Evolutionary conservation across 2,888 invertebrate species (phyloP).

Genomic region (Pomacea canaliculata): DNA sequence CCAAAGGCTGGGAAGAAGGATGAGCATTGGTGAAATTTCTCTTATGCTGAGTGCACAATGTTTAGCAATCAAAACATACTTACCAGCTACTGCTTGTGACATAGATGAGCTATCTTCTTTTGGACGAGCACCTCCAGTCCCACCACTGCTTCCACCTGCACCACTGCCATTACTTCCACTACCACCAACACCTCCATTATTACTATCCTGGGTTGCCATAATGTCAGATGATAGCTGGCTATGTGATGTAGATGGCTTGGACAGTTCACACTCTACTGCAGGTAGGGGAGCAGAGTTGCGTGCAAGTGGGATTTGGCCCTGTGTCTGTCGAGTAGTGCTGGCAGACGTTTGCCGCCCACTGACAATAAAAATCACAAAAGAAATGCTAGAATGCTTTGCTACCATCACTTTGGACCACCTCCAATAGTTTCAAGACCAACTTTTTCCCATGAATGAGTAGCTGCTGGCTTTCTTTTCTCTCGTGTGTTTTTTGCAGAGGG

Average conservation of each 20-base stretch:
- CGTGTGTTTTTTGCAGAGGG: too few relatives aligned
- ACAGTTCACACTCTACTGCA: conserved; percentile 9
- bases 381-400: too few relatives aligned
- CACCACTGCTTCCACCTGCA: conserved; percentile 1
- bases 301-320: conserved; percentile 8
- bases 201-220: conserved; percentile 17
- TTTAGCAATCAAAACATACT: not conserved
- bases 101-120: conserved; percentile 16
- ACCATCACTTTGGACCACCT: too few relatives aligned
- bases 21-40: too few relatives aligned
- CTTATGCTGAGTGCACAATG: too few relatives aligned
- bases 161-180: conserved; percentile 5
- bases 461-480: too few relatives aligned
- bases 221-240: conserved; percentile 18
- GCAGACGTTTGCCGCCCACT: conserved; percentile 37
- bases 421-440: too few relatives aligned
- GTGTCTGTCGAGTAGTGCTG: conserved; percentile 8
- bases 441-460: too few relatives aligned
- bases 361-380: not conserved
- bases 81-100: conserved; percentile 9
- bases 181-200: conserved; percentile 2
- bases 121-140: conserved; percentile 24
- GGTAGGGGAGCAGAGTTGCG: conserved; percentile 11
- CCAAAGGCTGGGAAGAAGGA: too few relatives aligned
- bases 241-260: conserved; percentile 20